Conservation (phyloP, 1,140 invertebrate species). For the Drosophila pseudoananassae region DNA sequence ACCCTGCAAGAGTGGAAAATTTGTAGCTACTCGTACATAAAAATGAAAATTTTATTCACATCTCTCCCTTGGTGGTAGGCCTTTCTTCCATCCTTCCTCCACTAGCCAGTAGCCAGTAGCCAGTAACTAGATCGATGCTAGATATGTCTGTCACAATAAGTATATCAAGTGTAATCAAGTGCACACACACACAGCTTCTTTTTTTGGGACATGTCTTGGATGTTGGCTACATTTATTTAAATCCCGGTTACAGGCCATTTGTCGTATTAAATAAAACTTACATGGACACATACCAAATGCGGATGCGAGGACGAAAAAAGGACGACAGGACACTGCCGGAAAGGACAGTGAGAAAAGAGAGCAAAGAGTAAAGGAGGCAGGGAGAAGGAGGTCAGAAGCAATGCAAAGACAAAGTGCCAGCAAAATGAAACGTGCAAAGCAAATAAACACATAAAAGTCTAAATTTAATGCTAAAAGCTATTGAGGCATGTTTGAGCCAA, state of each 20-base stretch:
- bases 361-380: neutral
- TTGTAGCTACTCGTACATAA: conserved; percentile 25
- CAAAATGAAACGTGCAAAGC: conserved; percentile 72
- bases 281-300: conserved; percentile 30
- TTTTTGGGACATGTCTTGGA: conserved; percentile 22
- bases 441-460: conserved; percentile 81
- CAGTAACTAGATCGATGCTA: conserved; percentile 30
- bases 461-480: conserved; percentile 78
- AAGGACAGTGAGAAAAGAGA: neutral
- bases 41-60: conserved; percentile 51
- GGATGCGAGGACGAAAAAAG: conserved; percentile 3
- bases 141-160: conserved; percentile 45
- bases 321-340: conserved; percentile 21
- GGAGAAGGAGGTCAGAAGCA: conserved; percentile 29
- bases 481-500: conserved; percentile 68
- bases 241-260: conserved; percentile 75
- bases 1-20: neutral
- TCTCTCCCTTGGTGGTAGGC: conserved; percentile 22
- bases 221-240: conserved; percentile 73
- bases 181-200: conserved; percentile 17
- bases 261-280: conserved; percentile 79
- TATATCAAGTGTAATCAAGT: conserved; percentile 59
- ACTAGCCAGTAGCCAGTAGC: too few relatives aligned
- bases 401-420: conserved; percentile 61
- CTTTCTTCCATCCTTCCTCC: conserved; percentile 5